Conservation (phyloP, 1,140 invertebrate species). For the Ylistrum balloti region DNA sequence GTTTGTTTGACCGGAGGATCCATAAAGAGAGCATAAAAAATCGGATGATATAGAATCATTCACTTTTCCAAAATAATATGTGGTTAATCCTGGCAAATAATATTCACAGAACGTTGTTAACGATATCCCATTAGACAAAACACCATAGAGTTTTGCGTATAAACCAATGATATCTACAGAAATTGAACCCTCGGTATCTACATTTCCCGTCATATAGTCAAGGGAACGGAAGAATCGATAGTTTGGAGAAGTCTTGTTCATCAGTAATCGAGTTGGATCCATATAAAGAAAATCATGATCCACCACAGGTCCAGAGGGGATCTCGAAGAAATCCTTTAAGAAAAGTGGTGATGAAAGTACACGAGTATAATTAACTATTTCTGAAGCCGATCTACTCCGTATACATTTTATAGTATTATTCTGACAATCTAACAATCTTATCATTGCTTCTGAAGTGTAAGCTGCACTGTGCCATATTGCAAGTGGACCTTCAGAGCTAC, state of each 20-base stretch:
- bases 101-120: not conserved
- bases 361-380: not conserved
- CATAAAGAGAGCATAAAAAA: not conserved
- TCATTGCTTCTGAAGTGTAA: slow-evolving; percentile 44
- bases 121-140: not conserved
- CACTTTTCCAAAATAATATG: not conserved
- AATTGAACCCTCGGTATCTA: not conserved
- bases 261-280: not conserved
- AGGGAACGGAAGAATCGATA: not conserved
- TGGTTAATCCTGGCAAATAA: not conserved
- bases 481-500: slow-evolving; percentile 43
- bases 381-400: not conserved
- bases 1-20: not conserved
- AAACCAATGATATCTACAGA: not conserved
- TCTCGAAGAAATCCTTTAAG: slow-evolving; percentile 46
- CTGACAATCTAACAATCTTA: not conserved
- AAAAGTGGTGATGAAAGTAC: slow-evolving; percentile 11
- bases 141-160: not conserved
- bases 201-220: not conserved
- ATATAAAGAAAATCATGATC: not conserved
- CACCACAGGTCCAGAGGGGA: not conserved
- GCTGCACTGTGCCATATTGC: slow-evolving; percentile 46
- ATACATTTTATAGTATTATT: not conserved
- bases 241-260: not conserved
- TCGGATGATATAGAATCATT: not conserved